Percentiles rank a stretch among this genome's conserved stretches.
Conservation (phyloP, 2,113 vertebrate genomes). For the Mirza zaza region DNA sequence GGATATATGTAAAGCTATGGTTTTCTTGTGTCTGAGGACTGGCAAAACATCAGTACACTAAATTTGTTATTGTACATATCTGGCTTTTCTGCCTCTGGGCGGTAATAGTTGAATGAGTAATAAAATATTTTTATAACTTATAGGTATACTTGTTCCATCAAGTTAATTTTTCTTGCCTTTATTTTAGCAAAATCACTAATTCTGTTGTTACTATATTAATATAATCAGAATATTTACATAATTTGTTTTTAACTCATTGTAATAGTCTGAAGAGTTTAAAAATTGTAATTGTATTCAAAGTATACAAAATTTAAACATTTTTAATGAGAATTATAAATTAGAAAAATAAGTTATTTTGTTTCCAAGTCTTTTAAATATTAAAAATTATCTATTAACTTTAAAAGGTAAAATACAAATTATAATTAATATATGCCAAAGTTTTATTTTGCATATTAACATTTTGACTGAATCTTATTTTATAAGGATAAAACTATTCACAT, state of each 20-base stretch:
- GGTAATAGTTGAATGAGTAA: neutral
- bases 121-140: neutral
- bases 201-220: neutral
- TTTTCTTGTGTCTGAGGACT: neutral
- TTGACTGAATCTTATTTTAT: neutral
- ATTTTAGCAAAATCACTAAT: slow-evolving; percentile 46
- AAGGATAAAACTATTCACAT: neutral
- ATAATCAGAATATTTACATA: slow-evolving; percentile 19
- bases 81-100: neutral
- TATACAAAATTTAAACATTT: slow-evolving; percentile 21
- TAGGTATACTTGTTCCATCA: neutral
- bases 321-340: neutral
- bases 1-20: neutral
- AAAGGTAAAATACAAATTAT: slow-evolving; percentile 9
- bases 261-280: slow-evolving; percentile 8
- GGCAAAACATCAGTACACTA: neutral
- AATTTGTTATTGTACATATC: neutral
- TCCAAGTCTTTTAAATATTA: neutral
- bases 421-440: slow-evolving; percentile 8
- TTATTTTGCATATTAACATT: neutral
- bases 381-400: slow-evolving; percentile 3
- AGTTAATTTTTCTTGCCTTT: slow-evolving; percentile 49
- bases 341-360: neutral
- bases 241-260: slow-evolving; percentile 36
- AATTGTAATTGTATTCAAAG: neutral